phyloP scores from a whole-genome alignment of 2,888 invertebrate species.

The Lasioglossum vierecki region DNA sequence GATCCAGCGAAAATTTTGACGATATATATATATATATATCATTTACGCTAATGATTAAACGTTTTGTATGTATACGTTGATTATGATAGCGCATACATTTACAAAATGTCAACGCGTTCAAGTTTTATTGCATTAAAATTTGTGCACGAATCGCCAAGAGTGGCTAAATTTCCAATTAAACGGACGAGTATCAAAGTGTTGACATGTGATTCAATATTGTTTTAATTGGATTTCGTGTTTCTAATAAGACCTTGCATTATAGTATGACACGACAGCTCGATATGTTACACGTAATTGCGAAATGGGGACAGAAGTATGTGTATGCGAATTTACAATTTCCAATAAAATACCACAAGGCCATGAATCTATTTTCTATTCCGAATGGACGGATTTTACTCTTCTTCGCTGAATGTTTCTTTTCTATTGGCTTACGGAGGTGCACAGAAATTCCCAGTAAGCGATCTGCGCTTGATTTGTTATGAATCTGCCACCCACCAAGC shows the following conservation, averaged over 20 bases:
- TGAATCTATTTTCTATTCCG: conserved; percentile 23
- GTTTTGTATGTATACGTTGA: neutral
- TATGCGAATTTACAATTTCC: neutral
- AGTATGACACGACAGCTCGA: neutral
- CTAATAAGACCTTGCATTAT: neutral
- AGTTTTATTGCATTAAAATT: neutral
- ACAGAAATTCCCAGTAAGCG: neutral
- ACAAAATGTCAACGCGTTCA: neutral
- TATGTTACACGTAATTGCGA: neutral
- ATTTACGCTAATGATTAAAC: neutral
- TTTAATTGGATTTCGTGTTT: neutral
- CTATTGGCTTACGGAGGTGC: neutral
- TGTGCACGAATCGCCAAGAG: neutral
- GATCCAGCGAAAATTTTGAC: neutral
- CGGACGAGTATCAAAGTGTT: neutral
- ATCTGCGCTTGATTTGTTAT: too few species aligned
- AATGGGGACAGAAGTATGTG: neutral
- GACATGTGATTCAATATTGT: neutral
- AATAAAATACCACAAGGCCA: neutral
- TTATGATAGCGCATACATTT: neutral
- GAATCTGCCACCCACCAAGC: too few species aligned
- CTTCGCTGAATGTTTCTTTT: neutral
- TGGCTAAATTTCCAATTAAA: neutral
- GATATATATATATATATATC: neutral
- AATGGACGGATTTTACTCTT: conserved; percentile 15